Conservation (phyloP, 2,797 vertebrate genomes). For the Thamnophis elegans region DNA sequence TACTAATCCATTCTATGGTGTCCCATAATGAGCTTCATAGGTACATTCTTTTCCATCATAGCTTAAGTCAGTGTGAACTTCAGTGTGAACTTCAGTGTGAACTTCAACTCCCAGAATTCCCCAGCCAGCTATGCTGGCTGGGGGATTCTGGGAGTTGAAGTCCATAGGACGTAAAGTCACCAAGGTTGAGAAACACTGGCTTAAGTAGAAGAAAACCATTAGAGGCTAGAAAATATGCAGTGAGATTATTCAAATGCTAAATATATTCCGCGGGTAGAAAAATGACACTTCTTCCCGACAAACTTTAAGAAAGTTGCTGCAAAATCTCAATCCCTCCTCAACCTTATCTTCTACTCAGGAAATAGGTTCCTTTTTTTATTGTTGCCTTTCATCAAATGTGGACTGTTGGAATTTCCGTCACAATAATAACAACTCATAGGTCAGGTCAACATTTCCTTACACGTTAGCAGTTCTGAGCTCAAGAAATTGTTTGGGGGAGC, state of each 20-base stretch:
- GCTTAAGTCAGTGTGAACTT: no score
- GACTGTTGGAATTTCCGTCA: not conserved
- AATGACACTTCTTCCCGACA: no score
- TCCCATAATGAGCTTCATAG: not conserved
- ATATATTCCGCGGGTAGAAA: not conserved
- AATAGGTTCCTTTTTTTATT: not conserved
- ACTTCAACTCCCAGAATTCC: no score
- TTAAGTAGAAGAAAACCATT: not conserved
- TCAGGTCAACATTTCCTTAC: not conserved
- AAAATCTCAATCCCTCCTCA: not conserved
- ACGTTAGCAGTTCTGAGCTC: not conserved
- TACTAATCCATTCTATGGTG: not conserved
- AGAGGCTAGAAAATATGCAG: not conserved
- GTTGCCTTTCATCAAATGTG: not conserved
- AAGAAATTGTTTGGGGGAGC: not conserved
- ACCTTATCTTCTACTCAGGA: not conserved
- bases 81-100: no score
- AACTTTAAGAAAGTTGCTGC: not conserved
- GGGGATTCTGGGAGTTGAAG: no score
- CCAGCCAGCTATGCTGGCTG: no score
- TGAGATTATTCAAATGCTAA: not conserved
- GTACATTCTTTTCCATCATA: not conserved
- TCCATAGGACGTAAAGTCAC: no score
- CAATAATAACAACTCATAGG: not conserved
- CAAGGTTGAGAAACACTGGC: no score